phyloP scores from a whole-genome alignment of 2,888 invertebrate species.

The Sarcophaga carnaria region DNA sequence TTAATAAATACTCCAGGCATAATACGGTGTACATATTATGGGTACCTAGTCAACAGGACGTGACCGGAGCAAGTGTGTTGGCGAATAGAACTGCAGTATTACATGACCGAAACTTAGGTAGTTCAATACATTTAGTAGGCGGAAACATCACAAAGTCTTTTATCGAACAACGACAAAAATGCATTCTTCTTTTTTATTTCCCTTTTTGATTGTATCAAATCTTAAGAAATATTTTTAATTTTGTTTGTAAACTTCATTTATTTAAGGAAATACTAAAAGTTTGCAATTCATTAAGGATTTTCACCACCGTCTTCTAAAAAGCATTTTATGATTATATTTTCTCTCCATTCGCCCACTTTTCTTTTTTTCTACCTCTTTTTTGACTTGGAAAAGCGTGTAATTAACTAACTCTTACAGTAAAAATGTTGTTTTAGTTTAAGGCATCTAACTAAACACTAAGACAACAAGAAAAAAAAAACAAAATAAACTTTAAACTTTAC shows the following conservation, averaged over 20 bases:
- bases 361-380: conserved; percentile 23
- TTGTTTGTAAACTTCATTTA: conserved; percentile 59
- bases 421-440: conserved; percentile 34
- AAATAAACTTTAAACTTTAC: conserved; percentile 59
- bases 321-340: background rate
- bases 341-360: conserved; percentile 21
- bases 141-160: too few species aligned
- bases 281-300: conserved; percentile 62
- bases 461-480: conserved; percentile 40
- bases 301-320: conserved; percentile 19
- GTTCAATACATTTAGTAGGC: too few species aligned
- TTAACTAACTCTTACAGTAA: conserved; percentile 60
- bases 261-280: conserved; percentile 57
- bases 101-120: too few species aligned
- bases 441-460: conserved; percentile 49
- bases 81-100: too few species aligned
- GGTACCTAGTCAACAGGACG: too few species aligned
- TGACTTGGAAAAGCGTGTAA: conserved; percentile 64
- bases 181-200: background rate
- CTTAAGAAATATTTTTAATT: conserved; percentile 39
- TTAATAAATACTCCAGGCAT: too few species aligned
- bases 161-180: background rate
- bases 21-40: too few species aligned
- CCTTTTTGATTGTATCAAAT: conserved; percentile 9
- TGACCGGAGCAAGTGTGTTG: too few species aligned